Percentiles rank a stretch among this genome's conserved stretches.
Evolutionary conservation across 2,797 vertebrate genomes (phyloP).

Genomic region (Chaetophractus vellerosus): DNA sequence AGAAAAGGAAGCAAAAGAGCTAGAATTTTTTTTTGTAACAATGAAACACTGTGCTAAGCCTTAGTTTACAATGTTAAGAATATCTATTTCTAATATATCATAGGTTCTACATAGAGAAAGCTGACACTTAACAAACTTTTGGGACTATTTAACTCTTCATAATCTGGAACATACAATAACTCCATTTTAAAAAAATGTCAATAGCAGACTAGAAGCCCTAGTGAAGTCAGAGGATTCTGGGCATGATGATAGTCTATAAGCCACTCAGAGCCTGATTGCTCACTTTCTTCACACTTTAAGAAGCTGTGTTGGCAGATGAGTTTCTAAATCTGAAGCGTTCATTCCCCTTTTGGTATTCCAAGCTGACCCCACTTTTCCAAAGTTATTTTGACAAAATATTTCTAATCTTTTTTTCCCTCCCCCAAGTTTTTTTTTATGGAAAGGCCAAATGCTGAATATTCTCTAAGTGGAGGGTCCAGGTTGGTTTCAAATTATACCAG

Average conservation of each 20-base stretch:
- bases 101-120: slow-evolving; percentile 93
- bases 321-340: slow-evolving; percentile 48
- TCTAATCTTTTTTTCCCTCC: neutral
- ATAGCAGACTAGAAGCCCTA: slow-evolving; percentile 90
- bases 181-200: slow-evolving; percentile 90
- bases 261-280: slow-evolving; percentile 83
- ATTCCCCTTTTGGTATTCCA: slow-evolving; percentile 28
- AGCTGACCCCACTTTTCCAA: neutral
- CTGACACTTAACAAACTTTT: slow-evolving; percentile 93
- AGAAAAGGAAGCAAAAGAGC: slow-evolving; percentile 84
- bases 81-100: slow-evolving; percentile 92
- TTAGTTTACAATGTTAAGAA: slow-evolving; percentile 92
- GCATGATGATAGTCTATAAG: slow-evolving; percentile 91
- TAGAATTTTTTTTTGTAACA: slow-evolving; percentile 89
- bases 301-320: slow-evolving; percentile 70
- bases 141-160: slow-evolving; percentile 92
- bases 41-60: slow-evolving; percentile 90
- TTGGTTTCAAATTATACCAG: neutral
- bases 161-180: slow-evolving; percentile 89
- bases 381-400: slow-evolving; percentile 58
- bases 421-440: neutral
- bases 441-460: neutral
- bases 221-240: slow-evolving; percentile 92
- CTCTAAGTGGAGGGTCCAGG: too few relatives aligned
- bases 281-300: slow-evolving; percentile 86